Evolutionary conservation across 2,888 invertebrate genomes (phyloP).

Genomic region (Pasiphila rectangulata): DNA sequence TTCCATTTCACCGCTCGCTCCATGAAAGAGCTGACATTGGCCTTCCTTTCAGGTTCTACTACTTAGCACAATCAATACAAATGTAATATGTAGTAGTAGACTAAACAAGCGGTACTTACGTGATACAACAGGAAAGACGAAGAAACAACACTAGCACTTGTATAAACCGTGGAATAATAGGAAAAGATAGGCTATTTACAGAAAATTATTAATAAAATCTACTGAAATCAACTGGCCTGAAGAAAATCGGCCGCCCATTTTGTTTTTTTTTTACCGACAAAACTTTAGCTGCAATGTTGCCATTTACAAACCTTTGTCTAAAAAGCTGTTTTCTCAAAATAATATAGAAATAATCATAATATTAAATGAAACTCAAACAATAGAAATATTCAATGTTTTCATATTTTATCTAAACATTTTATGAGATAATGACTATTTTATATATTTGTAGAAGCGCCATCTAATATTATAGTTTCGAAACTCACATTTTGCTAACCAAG

Average conservation of each 20-base stretch:
- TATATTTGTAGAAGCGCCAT: not conserved
- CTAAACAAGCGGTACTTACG: constrained; percentile 20
- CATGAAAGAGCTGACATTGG: constrained; percentile 64
- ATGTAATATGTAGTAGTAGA: constrained; percentile 16
- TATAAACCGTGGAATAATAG: constrained; percentile 34
- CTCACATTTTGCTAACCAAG: too few relatives aligned
- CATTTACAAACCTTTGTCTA: too few relatives aligned
- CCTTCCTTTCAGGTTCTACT: constrained; percentile 48
- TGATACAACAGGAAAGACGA: constrained; percentile 45
- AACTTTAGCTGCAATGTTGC: constrained; percentile 22
- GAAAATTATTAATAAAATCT: constrained; percentile 50
- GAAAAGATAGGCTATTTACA: constrained; percentile 39
- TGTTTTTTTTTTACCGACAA: constrained; percentile 52
- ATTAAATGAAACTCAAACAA: too few relatives aligned
- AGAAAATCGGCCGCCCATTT: constrained; percentile 61
- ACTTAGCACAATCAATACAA: constrained; percentile 63
- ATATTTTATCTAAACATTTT: too few relatives aligned
- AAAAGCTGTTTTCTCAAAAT: too few relatives aligned
- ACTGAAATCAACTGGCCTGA: constrained; percentile 39
- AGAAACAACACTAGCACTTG: constrained; percentile 51
- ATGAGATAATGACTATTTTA: too few relatives aligned
- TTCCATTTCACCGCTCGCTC: constrained; percentile 35
- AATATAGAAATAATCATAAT: too few relatives aligned
- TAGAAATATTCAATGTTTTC: too few relatives aligned
- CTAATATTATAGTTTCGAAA: too few relatives aligned